A percentile compares a stretch with the other conserved stretches of the same genome.
These are phyloP conservation scores for Tribolium castaneum DNA, from an alignment of 1,140 invertebrate species.

Conservation along the genomic window DNA sequence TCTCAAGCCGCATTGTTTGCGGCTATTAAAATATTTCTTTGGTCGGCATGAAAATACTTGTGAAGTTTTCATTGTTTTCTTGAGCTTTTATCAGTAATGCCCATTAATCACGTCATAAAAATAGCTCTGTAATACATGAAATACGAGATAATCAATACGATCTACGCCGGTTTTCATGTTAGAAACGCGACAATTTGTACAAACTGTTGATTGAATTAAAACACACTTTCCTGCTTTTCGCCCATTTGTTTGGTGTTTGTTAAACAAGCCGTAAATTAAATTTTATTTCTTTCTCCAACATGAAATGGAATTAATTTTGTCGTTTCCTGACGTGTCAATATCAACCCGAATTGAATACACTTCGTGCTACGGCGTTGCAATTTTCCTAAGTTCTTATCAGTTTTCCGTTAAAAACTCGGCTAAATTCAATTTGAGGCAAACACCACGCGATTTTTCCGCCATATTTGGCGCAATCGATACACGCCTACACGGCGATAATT, in stretches of 20 bases:
- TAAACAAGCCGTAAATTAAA: too few species aligned
- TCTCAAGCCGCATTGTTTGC: background rate
- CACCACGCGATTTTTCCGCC: background rate
- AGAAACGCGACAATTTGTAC: conserved; percentile 16
- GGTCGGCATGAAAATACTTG: conserved; percentile 10
- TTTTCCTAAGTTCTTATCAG: background rate
- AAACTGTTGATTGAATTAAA: conserved; percentile 27
- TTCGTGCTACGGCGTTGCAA: background rate
- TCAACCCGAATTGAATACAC: background rate
- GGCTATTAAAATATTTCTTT: conserved; percentile 8
- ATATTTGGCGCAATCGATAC: background rate
- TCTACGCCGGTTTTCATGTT: conserved; percentile 4
- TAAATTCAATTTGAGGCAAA: background rate
- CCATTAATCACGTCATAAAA: conserved; percentile 35
- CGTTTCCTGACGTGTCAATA: background rate
- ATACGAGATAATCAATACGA: conserved; percentile 28
- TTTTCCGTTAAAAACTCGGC: background rate
- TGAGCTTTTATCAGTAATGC: conserved; percentile 35
- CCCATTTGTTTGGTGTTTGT: background rate
- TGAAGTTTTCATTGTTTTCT: conserved; percentile 35
- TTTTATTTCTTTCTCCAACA: too few species aligned
- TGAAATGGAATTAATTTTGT: background rate
- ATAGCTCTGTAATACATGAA: conserved; percentile 23
- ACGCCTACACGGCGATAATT: background rate
- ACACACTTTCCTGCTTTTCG: background rate